These are phyloP conservation scores for Amiota communis DNA, from an alignment of 2,888 invertebrate species.

Conservation along the genomic window DNA sequence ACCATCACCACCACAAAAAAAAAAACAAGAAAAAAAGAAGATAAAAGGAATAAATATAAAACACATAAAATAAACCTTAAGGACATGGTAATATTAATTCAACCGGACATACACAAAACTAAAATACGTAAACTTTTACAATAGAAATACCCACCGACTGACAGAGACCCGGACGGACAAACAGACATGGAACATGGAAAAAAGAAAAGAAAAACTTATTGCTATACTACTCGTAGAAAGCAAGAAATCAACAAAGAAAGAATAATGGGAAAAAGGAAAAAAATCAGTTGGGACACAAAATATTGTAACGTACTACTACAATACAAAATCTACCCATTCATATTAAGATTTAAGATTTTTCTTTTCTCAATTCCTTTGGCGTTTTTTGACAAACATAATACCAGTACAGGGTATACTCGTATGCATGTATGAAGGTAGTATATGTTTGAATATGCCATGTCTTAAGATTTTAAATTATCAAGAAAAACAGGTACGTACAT, in stretches of 20 bases:
- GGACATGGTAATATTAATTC: conserved; percentile 40
- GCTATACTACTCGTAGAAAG: too few relatives aligned
- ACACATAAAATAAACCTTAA: conserved; percentile 36
- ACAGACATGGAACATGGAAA: too few relatives aligned
- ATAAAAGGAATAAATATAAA: conserved; percentile 37
- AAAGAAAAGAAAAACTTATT: background rate
- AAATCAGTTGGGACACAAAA: too few relatives aligned
- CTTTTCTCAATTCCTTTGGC: conserved; percentile 16
- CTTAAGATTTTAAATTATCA: too few relatives aligned
- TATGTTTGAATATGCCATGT: background rate
- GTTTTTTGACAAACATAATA: conserved; percentile 28
- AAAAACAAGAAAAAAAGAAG: conserved; percentile 44
- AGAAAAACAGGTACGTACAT: too few relatives aligned
- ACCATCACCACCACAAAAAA: conserved; percentile 48
- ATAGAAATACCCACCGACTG: conserved; percentile 1
- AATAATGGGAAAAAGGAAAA: background rate
- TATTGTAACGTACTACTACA: too few relatives aligned
- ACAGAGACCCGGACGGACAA: conserved; percentile 17
- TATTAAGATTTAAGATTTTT: too few relatives aligned
- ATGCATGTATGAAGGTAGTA: too few relatives aligned
- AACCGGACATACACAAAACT: conserved; percentile 37
- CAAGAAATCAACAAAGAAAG: background rate
- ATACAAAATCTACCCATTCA: too few relatives aligned
- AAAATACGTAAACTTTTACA: conserved; percentile 26
- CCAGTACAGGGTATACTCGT: too few relatives aligned